A percentile compares a stretch with the other conserved stretches of the same genome.
phyloP scores from a whole-genome alignment of 2,113 vertebrate genomes.

The Otolemur garnettii region DNA sequence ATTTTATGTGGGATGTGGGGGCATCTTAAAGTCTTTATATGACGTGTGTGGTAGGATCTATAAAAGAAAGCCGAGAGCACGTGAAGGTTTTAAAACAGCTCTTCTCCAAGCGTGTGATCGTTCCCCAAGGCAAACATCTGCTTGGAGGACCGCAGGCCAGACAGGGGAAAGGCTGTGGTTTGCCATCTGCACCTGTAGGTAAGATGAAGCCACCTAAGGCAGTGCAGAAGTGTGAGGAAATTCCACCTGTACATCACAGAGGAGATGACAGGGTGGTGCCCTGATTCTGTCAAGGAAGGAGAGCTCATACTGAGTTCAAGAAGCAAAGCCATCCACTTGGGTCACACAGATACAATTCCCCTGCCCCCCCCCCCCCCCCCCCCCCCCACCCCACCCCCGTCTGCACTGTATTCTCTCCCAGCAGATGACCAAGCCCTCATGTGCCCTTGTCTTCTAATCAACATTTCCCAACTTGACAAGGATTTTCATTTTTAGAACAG shows the following conservation, averaged over 20 bases:
- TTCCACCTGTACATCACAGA: background rate
- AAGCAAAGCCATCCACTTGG: background rate
- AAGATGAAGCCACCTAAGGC: background rate
- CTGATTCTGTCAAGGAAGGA: background rate
- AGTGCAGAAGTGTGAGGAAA: background rate
- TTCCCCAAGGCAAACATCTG: background rate
- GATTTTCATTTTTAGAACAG: slow-evolving; percentile 10
- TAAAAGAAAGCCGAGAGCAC: background rate
- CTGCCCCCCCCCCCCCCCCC: background rate
- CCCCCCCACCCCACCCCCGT: background rate
- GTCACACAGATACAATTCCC: background rate
- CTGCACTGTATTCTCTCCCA: background rate
- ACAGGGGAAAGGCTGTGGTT: background rate
- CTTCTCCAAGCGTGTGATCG: background rate
- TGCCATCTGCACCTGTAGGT: background rate
- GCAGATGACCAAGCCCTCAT: background rate
- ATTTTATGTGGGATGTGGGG: background rate
- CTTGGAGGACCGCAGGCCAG: background rate
- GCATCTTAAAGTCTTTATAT: background rate
- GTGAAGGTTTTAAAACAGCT: background rate
- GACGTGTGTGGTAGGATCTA: background rate
- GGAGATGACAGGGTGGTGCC: background rate
- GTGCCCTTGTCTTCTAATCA: background rate
- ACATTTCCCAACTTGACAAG: background rate
- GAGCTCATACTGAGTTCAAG: background rate